A percentile compares a stretch with the other conserved stretches of the same genome.
phyloP scores from a whole-genome alignment of 2,888 invertebrate genomes.

The Seira musarum region DNA sequence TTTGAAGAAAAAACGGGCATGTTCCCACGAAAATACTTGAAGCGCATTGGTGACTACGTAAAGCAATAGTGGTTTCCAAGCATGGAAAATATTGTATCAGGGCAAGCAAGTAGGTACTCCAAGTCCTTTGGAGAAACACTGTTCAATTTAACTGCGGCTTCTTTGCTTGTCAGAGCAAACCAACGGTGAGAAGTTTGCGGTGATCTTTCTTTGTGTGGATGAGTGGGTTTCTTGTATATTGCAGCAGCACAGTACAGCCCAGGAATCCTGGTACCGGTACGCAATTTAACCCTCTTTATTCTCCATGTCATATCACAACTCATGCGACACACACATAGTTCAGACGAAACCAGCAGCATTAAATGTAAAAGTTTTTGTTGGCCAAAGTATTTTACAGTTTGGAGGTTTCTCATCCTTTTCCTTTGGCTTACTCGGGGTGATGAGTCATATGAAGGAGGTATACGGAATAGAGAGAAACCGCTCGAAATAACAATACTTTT shows the following conservation, averaged over 20 bases:
- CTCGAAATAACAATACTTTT: slow-evolving; percentile 16
- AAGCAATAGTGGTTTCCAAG: too few species aligned
- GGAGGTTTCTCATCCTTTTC: slow-evolving; percentile 7
- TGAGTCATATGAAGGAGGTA: slow-evolving; percentile 34
- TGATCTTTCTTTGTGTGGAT: slow-evolving; percentile 25
- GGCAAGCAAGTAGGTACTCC: too few species aligned
- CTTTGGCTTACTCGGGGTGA: slow-evolving; percentile 20
- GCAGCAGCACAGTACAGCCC: too few species aligned
- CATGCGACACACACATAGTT: background rate
- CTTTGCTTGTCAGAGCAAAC: slow-evolving; percentile 48
- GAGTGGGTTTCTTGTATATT: background rate
- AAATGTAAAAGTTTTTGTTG: slow-evolving; percentile 4
- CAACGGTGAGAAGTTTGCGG: slow-evolving; percentile 54
- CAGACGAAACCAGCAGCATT: background rate
- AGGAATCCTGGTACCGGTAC: slow-evolving; percentile 13
- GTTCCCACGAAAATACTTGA: too few species aligned
- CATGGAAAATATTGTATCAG: too few species aligned
- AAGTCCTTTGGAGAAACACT: background rate
- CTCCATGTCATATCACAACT: background rate
- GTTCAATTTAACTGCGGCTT: slow-evolving; percentile 16
- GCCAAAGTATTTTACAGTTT: background rate
- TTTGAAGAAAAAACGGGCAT: too few species aligned
- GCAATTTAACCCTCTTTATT: slow-evolving; percentile 10
- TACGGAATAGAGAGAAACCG: slow-evolving; percentile 7
- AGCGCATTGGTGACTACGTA: too few species aligned